Evolutionary conservation across 2,797 vertebrate species (phyloP).

Genomic region (Limnodromus scolopaceus): DNA sequence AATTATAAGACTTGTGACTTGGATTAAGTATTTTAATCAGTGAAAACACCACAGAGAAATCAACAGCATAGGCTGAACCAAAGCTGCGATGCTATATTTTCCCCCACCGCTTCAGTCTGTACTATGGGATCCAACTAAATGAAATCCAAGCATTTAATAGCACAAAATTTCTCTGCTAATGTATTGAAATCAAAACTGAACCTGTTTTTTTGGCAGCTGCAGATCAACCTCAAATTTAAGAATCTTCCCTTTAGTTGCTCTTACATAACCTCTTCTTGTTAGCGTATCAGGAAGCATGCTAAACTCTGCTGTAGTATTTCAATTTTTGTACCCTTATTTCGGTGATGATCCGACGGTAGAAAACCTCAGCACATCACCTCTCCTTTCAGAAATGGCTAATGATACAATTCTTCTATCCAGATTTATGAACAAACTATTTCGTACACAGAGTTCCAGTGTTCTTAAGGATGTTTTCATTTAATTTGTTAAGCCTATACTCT

Average conservation of each 20-base stretch:
- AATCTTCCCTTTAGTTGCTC: background rate
- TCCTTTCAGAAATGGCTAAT: background rate
- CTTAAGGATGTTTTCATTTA: background rate
- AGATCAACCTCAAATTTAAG: background rate
- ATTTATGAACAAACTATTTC: background rate
- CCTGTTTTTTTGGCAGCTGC: background rate
- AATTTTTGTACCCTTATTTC: background rate
- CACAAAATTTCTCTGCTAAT: background rate
- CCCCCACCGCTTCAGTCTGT: background rate
- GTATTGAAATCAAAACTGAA: background rate
- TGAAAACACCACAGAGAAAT: background rate
- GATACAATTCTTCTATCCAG: background rate
- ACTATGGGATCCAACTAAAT: background rate
- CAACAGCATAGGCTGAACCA: background rate
- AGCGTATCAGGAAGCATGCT: background rate
- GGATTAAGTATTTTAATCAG: background rate
- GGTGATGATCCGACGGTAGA: background rate
- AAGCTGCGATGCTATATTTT: background rate
- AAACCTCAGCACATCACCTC: background rate
- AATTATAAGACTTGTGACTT: too few relatives aligned
- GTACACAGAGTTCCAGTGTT: background rate
- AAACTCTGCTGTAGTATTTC: background rate
- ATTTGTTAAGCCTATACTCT: background rate
- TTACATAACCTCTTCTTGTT: background rate
- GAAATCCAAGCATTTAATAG: background rate